Conservation (phyloP, 2,888 invertebrate genomes). For the Rhamphomyia laevipes region DNA sequence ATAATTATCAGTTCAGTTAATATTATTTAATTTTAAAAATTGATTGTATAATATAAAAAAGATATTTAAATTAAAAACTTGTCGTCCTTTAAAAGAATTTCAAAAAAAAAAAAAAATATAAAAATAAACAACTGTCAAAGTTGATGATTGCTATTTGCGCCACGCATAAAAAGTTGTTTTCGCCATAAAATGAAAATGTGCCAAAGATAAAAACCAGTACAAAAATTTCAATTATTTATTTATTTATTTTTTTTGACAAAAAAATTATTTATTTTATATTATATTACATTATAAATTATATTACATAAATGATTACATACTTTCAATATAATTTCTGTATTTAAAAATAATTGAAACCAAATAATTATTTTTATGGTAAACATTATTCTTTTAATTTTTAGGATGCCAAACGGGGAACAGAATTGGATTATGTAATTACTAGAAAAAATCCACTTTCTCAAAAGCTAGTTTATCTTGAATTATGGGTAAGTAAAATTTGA, state of each 20-base stretch:
- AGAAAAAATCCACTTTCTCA: slow-evolving; percentile 66
- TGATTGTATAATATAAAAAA: too few relatives aligned
- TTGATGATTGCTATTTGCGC: neutral
- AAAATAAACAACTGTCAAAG: neutral
- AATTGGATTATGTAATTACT: slow-evolving; percentile 70
- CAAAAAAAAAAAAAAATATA: too few relatives aligned
- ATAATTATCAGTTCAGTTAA: too few relatives aligned
- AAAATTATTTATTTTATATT: too few relatives aligned
- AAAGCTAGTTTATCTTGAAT: slow-evolving; percentile 68
- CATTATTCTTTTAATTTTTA: slow-evolving; percentile 34
- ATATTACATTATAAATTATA: neutral
- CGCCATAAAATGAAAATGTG: slow-evolving; percentile 3
- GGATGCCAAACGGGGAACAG: slow-evolving; percentile 68
- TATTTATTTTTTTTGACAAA: too few relatives aligned
- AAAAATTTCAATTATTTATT: too few relatives aligned
- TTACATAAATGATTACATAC: neutral
- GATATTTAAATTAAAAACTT: neutral
- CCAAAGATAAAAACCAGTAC: slow-evolving; percentile 12
- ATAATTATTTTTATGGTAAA: neutral
- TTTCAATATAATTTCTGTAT: neutral
- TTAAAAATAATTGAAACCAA: neutral
- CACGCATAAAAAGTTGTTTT: neutral
- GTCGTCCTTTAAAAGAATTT: slow-evolving; percentile 4
- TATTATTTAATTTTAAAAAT: neutral
- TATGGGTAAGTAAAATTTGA: slow-evolving; percentile 61